Evolutionary conservation across 1,140 invertebrate species (phyloP).

Genomic region (Magallana ariakensis): DNA sequence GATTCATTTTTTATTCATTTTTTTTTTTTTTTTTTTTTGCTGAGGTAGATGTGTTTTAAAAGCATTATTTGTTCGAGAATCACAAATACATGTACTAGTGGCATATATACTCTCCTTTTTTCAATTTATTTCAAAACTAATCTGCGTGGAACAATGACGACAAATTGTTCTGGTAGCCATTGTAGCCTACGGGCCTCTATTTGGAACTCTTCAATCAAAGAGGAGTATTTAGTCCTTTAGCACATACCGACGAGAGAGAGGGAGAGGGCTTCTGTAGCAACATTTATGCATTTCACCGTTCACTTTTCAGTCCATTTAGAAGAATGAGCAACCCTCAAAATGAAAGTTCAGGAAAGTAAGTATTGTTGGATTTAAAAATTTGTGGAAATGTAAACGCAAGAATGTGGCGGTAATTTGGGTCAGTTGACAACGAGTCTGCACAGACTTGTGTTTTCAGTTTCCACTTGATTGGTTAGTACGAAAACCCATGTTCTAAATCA

Average conservation of each 20-base stretch:
- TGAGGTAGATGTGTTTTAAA: too few relatives aligned
- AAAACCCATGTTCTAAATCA: background rate
- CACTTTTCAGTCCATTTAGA: background rate
- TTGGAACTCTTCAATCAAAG: background rate
- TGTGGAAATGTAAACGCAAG: background rate
- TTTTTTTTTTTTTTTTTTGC: too few relatives aligned
- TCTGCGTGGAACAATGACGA: too few relatives aligned
- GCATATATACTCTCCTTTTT: too few relatives aligned
- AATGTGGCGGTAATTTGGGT: background rate
- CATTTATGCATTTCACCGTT: conserved; percentile 36
- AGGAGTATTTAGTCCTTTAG: background rate
- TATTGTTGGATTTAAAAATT: background rate
- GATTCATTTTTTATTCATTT: too few relatives aligned
- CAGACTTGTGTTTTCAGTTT: conserved; percentile 22
- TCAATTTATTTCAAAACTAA: too few relatives aligned
- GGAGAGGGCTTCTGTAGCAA: conserved; percentile 11
- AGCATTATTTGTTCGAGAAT: too few relatives aligned
- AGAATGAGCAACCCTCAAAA: conserved; percentile 26
- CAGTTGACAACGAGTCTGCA: conserved; percentile 30
- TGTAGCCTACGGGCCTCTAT: too few relatives aligned
- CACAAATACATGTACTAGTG: too few relatives aligned
- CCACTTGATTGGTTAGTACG: conserved; percentile 6
- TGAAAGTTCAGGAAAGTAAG: conserved; percentile 40
- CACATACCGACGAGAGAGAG: conserved; percentile 40
- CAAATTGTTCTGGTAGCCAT: too few relatives aligned